A percentile compares a stretch with the other conserved stretches of the same genome.
Evolutionary conservation across 2,888 invertebrate species (phyloP).

Genomic region (Thymelicus lineola): DNA sequence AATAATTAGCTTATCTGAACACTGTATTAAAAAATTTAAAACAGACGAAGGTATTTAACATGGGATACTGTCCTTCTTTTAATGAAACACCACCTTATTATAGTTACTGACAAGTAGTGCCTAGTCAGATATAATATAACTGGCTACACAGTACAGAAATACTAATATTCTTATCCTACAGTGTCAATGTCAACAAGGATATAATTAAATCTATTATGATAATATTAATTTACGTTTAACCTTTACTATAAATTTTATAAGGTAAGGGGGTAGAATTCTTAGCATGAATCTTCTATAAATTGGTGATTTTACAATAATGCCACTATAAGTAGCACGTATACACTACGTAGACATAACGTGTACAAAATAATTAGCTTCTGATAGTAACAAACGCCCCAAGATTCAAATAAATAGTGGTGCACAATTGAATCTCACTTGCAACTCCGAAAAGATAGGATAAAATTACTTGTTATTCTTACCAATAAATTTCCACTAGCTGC

Average conservation of each 20-base stretch:
- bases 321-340: conserved; percentile 6
- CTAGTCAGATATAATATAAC: too few species aligned
- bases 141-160: too few species aligned
- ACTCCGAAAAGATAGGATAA: neutral
- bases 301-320: neutral
- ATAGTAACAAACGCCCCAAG: conserved; percentile 17
- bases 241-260: neutral
- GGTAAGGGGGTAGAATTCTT: conserved; percentile 12
- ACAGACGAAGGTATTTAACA: too few species aligned
- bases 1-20: too few species aligned
- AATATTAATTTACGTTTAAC: neutral
- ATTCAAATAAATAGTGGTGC: conserved; percentile 27
- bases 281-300: neutral
- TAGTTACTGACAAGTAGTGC: too few species aligned
- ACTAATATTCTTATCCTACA: too few species aligned
- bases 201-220: too few species aligned
- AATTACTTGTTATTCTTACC: conserved; percentile 51
- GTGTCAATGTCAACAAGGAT: too few species aligned
- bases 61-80: too few species aligned
- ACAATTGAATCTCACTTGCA: conserved; percentile 18
- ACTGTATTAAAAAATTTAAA: too few species aligned
- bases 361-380: conserved; percentile 19
- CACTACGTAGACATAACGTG: conserved; percentile 2
- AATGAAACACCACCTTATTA: too few species aligned
- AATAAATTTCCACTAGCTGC: conserved; percentile 46